phyloP scores from a whole-genome alignment of 2,888 invertebrate genomes.

The Netelia inedita region DNA sequence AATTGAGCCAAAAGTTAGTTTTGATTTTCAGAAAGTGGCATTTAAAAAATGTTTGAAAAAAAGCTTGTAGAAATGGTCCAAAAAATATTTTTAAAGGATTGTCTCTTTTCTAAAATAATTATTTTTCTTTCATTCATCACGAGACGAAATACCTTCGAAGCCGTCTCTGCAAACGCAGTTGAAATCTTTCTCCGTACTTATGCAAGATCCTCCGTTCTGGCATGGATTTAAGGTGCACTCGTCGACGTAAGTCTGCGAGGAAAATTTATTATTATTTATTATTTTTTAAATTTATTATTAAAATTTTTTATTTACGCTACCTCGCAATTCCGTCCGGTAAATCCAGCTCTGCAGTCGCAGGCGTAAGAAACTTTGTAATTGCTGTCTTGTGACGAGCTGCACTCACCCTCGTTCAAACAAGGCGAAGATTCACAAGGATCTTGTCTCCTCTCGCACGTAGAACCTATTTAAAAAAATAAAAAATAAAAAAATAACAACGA shows the following conservation, averaged over 20 bases:
- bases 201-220: constrained; percentile 86
- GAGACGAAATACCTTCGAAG: constrained; percentile 76
- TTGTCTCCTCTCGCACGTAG: constrained; percentile 86
- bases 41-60: neutral
- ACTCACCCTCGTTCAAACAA: constrained; percentile 87
- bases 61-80: neutral
- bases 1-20: no score
- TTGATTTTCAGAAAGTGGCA: neutral
- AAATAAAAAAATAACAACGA: neutral
- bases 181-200: constrained; percentile 84
- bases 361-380: constrained; percentile 74
- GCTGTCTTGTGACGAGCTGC: constrained; percentile 80
- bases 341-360: constrained; percentile 86
- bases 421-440: constrained; percentile 86
- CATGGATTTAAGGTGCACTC: constrained; percentile 85
- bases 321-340: constrained; percentile 86
- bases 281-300: neutral
- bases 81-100: neutral
- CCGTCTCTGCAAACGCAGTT: constrained; percentile 84
- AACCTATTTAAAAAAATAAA: constrained; percentile 82
- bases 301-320: constrained; percentile 71
- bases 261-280: neutral
- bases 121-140: neutral
- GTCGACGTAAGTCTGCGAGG: constrained; percentile 79
- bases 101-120: constrained; percentile 2